Evolutionary conservation across 2,797 vertebrate species (phyloP).

Genomic region (Tokudaia tokunoshimensis): DNA sequence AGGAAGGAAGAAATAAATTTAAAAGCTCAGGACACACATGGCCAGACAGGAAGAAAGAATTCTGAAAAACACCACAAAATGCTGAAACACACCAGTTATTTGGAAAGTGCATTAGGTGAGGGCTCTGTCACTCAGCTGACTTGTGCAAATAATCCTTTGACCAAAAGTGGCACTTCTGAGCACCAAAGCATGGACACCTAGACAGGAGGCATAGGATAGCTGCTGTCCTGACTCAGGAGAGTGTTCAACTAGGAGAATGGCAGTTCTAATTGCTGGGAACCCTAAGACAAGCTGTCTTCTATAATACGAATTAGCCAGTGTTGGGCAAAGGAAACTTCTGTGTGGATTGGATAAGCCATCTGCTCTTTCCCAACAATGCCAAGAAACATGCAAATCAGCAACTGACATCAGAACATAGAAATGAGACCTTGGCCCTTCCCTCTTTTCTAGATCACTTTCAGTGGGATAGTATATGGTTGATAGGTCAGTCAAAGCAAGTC

Average conservation of each 20-base stretch:
- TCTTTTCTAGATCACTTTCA: constrained; percentile 13
- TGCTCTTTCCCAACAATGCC: constrained; percentile 52
- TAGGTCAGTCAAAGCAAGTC: constrained; percentile 3
- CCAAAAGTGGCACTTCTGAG: neutral
- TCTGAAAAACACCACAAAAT: neutral
- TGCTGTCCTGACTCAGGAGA: constrained; percentile 41
- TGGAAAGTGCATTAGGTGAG: neutral
- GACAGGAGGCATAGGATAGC: constrained; percentile 56
- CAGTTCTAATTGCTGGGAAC: constrained; percentile 64
- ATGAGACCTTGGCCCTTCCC: neutral
- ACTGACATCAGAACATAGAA: constrained; percentile 23
- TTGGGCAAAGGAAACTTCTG: constrained; percentile 68
- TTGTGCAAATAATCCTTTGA: constrained; percentile 6
- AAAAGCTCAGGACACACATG: neutral
- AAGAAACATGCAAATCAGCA: constrained; percentile 61
- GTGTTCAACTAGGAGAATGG: constrained; percentile 33
- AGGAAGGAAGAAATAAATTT: neutral
- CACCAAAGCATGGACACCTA: neutral
- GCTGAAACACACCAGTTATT: neutral
- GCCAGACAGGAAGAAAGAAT: constrained; percentile 38
- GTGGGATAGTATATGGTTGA: constrained; percentile 28
- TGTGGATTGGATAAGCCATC: constrained; percentile 53
- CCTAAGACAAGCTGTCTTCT: constrained; percentile 47
- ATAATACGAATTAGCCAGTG: constrained; percentile 43
- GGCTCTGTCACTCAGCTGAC: neutral